Conservation (phyloP, 2,888 invertebrate genomes). For the Drosophila nr. medialis region DNA sequence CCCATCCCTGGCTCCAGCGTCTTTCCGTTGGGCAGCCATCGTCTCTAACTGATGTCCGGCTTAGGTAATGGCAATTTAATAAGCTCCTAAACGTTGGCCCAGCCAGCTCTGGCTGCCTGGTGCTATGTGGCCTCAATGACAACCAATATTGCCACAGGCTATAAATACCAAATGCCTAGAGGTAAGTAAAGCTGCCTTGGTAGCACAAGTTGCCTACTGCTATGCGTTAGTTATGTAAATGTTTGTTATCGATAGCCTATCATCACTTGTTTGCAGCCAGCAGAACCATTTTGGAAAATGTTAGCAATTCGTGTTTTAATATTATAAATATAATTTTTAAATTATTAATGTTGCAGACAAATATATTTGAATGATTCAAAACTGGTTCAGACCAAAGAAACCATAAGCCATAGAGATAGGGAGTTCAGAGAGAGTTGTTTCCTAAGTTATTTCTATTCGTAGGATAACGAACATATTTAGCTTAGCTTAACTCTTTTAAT, state of each 20-base stretch:
- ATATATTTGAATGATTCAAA: not conserved
- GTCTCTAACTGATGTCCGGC: conserved; percentile 65
- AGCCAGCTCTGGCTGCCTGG: conserved; percentile 10
- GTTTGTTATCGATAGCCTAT: not conserved
- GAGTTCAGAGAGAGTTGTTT: too few relatives aligned
- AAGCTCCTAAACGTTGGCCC: conserved; percentile 67
- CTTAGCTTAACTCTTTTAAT: too few relatives aligned
- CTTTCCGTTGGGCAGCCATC: conserved; percentile 14
- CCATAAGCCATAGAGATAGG: too few relatives aligned
- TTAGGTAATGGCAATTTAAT: conserved; percentile 80
- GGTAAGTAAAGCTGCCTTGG: conserved; percentile 1
- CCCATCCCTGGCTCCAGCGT: not conserved
- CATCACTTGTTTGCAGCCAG: not conserved
- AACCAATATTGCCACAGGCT: conserved; percentile 22
- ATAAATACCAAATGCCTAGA: conserved; percentile 11
- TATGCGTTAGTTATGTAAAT: not conserved
- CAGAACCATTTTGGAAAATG: not conserved
- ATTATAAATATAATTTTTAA: not conserved
- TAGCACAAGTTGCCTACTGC: not conserved
- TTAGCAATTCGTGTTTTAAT: not conserved
- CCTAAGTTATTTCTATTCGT: too few relatives aligned
- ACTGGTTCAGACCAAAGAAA: too few relatives aligned
- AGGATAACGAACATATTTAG: too few relatives aligned
- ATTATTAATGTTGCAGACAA: not conserved
- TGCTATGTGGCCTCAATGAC: conserved; percentile 4